Percentiles rank a stretch among this genome's conserved stretches.
Conservation (phyloP, 2,113 vertebrate genomes). For the Trematomus loennbergii region DNA sequence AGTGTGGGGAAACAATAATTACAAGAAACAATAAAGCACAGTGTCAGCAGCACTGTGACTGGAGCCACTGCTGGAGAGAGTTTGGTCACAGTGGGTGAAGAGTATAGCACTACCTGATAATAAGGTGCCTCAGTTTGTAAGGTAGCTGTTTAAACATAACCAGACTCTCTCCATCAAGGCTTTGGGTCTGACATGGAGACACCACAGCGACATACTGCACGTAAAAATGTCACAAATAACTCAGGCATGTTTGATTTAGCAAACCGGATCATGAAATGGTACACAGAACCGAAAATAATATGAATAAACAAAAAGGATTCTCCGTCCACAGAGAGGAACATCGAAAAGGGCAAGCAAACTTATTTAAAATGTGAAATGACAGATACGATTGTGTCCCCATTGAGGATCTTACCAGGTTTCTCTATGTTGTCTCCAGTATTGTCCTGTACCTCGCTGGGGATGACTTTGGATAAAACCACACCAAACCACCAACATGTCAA, state of each 20-base stretch:
- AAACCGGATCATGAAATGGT: slow-evolving; percentile 53
- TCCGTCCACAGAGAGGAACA: slow-evolving; percentile 36
- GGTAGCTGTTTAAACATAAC: slow-evolving; percentile 17
- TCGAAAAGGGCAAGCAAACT: slow-evolving; percentile 56
- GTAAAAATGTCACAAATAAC: slow-evolving; percentile 31
- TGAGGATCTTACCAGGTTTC: slow-evolving; percentile 83
- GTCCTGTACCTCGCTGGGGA: slow-evolving; percentile 86
- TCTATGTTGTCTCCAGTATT: slow-evolving; percentile 83
- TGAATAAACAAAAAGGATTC: slow-evolving; percentile 24
- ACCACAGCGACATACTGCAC: slow-evolving; percentile 35
- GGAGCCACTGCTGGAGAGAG: slow-evolving; percentile 62
- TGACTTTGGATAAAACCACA: slow-evolving; percentile 86
- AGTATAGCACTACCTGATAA: neutral
- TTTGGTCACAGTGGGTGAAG: slow-evolving; percentile 24
- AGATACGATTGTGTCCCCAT: slow-evolving; percentile 38
- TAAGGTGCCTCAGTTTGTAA: neutral
- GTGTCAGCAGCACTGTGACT: slow-evolving; percentile 16
- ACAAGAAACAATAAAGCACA: slow-evolving; percentile 11
- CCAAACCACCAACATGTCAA: slow-evolving; percentile 74
- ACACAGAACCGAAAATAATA: slow-evolving; percentile 49
- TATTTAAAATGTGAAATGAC: slow-evolving; percentile 57
- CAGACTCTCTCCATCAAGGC: slow-evolving; percentile 64
- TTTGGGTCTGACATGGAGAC: slow-evolving; percentile 42
- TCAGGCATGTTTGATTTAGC: slow-evolving; percentile 36
- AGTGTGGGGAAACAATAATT: slow-evolving; percentile 26